A percentile compares a stretch with the other conserved stretches of the same genome.
phyloP scores from a whole-genome alignment of 1,140 invertebrate genomes.

The Drosophila sulfurigaster region DNA sequence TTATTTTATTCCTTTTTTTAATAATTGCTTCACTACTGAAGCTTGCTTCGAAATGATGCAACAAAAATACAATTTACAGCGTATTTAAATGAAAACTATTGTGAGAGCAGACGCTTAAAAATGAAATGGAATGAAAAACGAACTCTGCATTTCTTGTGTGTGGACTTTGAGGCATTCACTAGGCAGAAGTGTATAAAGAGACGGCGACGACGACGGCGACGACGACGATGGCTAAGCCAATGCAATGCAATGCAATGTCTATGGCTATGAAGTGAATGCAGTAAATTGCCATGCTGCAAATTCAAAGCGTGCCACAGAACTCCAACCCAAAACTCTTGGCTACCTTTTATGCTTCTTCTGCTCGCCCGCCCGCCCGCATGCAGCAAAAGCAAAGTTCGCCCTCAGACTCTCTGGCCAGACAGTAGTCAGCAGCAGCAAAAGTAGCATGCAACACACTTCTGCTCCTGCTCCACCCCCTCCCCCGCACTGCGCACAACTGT shows the following conservation, averaged over 20 bases:
- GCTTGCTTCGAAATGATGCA: too few species aligned
- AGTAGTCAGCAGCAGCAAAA: neutral
- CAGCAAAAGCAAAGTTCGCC: slow-evolving; percentile 36
- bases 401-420: slow-evolving; percentile 17
- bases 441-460: neutral
- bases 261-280: slow-evolving; percentile 43
- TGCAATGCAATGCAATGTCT: slow-evolving; percentile 9
- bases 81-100: neutral
- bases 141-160: neutral
- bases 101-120: neutral
- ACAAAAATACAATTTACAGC: neutral
- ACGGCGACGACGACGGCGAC: neutral
- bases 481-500: slow-evolving; percentile 1
- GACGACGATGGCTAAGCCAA: slow-evolving; percentile 10
- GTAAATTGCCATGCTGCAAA: slow-evolving; percentile 54
- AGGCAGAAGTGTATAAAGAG: slow-evolving; percentile 12
- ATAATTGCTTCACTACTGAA: too few species aligned
- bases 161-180: neutral
- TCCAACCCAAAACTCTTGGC: slow-evolving; percentile 9
- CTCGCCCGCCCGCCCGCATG: slow-evolving; percentile 15
- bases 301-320: slow-evolving; percentile 35
- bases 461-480: neutral
- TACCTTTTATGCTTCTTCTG: slow-evolving; percentile 14
- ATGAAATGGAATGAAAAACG: slow-evolving; percentile 5
- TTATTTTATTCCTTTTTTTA: too few species aligned